phyloP scores from a whole-genome alignment of 2,797 vertebrate species.

The Paramormyrops hopkinsi region DNA sequence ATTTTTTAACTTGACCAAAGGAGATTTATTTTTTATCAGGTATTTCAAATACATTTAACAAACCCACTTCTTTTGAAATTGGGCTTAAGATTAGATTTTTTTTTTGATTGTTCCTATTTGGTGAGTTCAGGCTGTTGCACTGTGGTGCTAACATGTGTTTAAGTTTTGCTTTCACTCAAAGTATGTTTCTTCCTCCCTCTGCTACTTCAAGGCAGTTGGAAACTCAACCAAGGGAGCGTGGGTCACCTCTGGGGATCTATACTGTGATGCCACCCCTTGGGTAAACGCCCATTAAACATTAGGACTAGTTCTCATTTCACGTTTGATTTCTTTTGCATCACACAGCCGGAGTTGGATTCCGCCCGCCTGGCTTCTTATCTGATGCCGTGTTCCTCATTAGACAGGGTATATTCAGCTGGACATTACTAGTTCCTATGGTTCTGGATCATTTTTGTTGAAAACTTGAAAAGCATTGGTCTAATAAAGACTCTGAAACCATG shows the following conservation, averaged over 20 bases:
- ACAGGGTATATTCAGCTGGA: slow-evolving; percentile 49
- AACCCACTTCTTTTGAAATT: slow-evolving; percentile 52
- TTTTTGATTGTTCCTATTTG: slow-evolving; percentile 48
- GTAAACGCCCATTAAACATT: slow-evolving; percentile 17
- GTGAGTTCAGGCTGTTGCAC: slow-evolving; percentile 48
- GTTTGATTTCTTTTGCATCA: slow-evolving; percentile 45
- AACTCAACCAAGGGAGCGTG: slow-evolving; percentile 14
- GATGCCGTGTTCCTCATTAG: slow-evolving; percentile 55
- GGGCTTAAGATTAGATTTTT: slow-evolving; percentile 36
- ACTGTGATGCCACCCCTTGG: slow-evolving; percentile 9
- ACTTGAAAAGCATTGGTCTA: slow-evolving; percentile 52
- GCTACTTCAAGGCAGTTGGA: slow-evolving; percentile 46
- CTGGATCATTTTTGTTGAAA: slow-evolving; percentile 58
- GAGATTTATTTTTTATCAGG: slow-evolving; percentile 62
- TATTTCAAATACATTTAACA: slow-evolving; percentile 46
- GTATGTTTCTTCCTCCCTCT: slow-evolving; percentile 38
- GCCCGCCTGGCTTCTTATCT: slow-evolving; percentile 43
- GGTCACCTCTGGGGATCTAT: neutral
- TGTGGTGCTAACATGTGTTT: slow-evolving; percentile 46
- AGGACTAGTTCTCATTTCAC: slow-evolving; percentile 31
- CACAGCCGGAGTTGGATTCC: slow-evolving; percentile 43
- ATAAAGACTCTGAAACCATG: slow-evolving; percentile 4
- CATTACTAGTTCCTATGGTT: slow-evolving; percentile 53
- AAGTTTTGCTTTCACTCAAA: slow-evolving; percentile 43
- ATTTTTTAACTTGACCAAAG: slow-evolving; percentile 71